Conservation (phyloP, 2,113 vertebrate species). For the Phasianus colchicus region DNA sequence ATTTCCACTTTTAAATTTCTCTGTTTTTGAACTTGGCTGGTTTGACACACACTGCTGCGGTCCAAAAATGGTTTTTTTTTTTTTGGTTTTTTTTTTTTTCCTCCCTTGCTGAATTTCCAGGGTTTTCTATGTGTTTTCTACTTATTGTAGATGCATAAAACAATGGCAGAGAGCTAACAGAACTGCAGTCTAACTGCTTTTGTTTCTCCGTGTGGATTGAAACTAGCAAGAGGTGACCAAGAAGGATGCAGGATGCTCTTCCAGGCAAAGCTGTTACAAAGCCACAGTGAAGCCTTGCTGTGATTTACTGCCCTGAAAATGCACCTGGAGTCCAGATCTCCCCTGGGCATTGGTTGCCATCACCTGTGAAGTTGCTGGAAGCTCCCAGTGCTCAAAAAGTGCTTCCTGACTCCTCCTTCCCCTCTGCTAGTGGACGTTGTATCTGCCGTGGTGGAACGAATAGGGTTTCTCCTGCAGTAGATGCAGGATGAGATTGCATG, state of each 20-base stretch:
- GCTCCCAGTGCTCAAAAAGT: not conserved
- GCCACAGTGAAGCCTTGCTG: fast-evolving
- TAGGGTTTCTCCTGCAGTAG: not conserved
- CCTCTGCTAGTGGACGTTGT: fast-evolving
- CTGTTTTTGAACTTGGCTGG: constrained; percentile 51
- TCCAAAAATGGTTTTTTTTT: not conserved
- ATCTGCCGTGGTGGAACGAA: fast-evolving
- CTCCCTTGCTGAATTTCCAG: constrained; percentile 32
- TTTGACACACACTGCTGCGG: not conserved
- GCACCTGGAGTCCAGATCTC: not conserved
- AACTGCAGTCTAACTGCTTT: not conserved
- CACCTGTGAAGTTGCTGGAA: not conserved
- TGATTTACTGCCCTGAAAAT: not conserved
- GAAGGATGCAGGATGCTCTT: not conserved
- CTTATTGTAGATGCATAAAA: not conserved
- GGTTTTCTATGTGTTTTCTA: constrained; percentile 29
- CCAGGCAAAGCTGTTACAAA: not conserved
- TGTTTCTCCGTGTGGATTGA: not conserved
- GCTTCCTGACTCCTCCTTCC: not conserved
- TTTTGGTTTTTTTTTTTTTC: not conserved
- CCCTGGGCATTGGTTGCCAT: not conserved
- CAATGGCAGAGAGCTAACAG: not conserved
- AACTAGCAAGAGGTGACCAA: not conserved
- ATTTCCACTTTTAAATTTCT: constrained; percentile 53
- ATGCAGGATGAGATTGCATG: not conserved